Evolutionary conservation across 23 tunicate genomes (phyloP), one percentile per base, ranked within the genome.

Genomic region (Halocynthia roretzi): DNA sequence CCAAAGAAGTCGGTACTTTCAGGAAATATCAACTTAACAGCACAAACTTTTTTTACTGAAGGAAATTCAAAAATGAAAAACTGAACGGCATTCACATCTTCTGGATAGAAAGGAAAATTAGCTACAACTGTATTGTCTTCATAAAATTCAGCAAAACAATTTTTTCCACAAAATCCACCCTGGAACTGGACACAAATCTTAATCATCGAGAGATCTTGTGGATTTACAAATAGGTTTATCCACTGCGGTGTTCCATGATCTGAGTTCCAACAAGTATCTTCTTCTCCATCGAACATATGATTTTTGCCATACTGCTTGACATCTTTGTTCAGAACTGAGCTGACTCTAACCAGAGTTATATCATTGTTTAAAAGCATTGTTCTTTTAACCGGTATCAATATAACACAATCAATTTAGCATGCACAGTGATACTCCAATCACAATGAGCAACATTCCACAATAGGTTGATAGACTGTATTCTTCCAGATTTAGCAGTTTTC

Each of bases 261-360:
- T 17, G 99, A 95, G 64, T 88, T 88, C 99, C 99, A 95, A 52
- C 99, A 95, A 8, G 99, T 95, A 61, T 88, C 96, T 18, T 85
- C 96, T 68, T 84, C 78, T 5, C 54, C 82, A 78, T 95, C 95
- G 75, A 77, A 83, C 78, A 95, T 62, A 62, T 44, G 82, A 54
- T 84, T 77, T 67, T 88, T 95, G 22, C 99, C 99, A 85, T 84
- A 95, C 63, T 95, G 96, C 54, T 95, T 95, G 6, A 80, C 76
- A 72, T 95, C 87, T 55, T 87, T 72, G 67, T 95, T 82, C 5
- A 95, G 78, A 12, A 95, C 99, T 51, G 99, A 88, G 57, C 96
- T 88, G 5, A 95, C 99, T 52, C 76, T 82, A 64, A 82, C 70
- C 53, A 61, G 73, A n/a, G 48, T 60, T 18, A 50, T 77, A 8